Conservation (phyloP, 2,113 vertebrate species). For the Chlorodrepanis virens region DNA sequence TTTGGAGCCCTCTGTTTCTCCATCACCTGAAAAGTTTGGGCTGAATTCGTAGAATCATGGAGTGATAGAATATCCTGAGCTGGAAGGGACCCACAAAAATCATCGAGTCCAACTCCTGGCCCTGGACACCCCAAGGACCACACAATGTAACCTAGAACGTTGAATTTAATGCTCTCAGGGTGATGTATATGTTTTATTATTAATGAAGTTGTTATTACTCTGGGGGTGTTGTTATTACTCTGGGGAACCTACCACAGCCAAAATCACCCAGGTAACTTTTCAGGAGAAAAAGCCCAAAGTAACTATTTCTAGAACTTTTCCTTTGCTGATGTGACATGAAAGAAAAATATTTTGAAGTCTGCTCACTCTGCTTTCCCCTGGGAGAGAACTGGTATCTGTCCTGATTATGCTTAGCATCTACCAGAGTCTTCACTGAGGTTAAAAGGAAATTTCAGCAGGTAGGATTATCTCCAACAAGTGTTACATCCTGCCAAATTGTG, state of each 20-base stretch:
- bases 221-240: neutral
- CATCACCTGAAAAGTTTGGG: neutral
- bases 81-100: neutral
- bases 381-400: slow-evolving; percentile 10
- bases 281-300: neutral
- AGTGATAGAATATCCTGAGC: neutral
- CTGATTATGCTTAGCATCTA: slow-evolving; percentile 39
- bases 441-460: slow-evolving; percentile 62
- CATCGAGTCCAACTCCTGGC: accelerated
- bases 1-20: neutral
- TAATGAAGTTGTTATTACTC: neutral
- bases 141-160: neutral
- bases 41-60: neutral
- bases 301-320: neutral
- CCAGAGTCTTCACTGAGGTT: slow-evolving; percentile 36
- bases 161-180: neutral
- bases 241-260: neutral
- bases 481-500: slow-evolving; percentile 55
- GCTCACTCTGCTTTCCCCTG: neutral
- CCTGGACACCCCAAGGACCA: neutral
- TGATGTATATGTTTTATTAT: neutral
- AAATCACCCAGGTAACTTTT: neutral
- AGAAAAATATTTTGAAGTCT: neutral
- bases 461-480: slow-evolving; percentile 49
- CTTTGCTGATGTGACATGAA: neutral